phyloP scores from a whole-genome alignment of 1,140 invertebrate genomes.

The Eupristina koningsbergeri region DNA sequence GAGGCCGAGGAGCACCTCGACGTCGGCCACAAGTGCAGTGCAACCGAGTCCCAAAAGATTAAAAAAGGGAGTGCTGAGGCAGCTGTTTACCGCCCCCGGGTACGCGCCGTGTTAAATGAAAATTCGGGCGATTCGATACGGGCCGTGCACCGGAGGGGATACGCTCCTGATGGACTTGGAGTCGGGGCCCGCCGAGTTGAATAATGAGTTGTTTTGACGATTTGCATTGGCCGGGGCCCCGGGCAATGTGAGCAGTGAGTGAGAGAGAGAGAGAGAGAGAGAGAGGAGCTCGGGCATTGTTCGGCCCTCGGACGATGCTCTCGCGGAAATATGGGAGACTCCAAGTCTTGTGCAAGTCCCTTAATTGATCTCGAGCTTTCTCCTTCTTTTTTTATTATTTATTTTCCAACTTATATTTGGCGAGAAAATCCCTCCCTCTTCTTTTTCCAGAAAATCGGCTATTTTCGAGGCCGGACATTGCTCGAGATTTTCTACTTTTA shows the following conservation, averaged over 20 bases:
- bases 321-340: not conserved
- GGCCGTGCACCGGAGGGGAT: slow-evolving; percentile 11
- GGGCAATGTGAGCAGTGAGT: not conserved
- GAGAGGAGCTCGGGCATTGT: not conserved
- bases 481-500: too few species aligned
- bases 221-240: slow-evolving; percentile 40
- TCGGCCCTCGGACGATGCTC: not conserved
- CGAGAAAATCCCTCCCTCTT: too few species aligned
- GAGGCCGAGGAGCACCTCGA: not conserved
- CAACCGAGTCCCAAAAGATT: not conserved
- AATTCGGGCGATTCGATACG: slow-evolving; percentile 47
- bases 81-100: slow-evolving; percentile 40
- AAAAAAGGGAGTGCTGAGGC: slow-evolving; percentile 8
- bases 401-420: not conserved
- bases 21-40: not conserved
- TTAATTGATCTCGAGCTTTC: not conserved
- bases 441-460: too few species aligned
- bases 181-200: slow-evolving; percentile 32
- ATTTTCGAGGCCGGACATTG: too few species aligned
- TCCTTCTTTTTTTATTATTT: not conserved
- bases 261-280: not conserved
- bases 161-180: slow-evolving; percentile 20
- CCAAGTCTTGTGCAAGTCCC: not conserved
- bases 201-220: slow-evolving; percentile 52
- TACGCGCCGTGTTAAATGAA: slow-evolving; percentile 46